Evolutionary conservation across 2,113 vertebrate genomes (phyloP), one percentile per base, ranked within the genome.

Genomic region (Saccopteryx leptura): DNA sequence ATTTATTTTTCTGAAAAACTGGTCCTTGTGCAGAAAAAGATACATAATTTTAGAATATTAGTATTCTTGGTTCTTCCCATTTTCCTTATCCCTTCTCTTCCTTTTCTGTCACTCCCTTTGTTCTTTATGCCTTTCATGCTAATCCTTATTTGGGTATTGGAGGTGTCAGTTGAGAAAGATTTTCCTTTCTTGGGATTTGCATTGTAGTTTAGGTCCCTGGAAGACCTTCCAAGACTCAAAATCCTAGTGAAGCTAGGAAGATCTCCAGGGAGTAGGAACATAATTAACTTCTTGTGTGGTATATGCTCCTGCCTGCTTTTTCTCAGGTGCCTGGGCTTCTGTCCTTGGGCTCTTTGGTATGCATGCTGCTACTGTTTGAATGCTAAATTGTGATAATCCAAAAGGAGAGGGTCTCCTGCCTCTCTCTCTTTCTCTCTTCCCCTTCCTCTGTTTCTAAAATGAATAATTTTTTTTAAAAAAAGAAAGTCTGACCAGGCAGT

Each of bases 141-240:
- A 83, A 94, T 96, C 68, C 9, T 60, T 95, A 7, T 86, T 91
- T 96, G 48, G 24, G 31, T 93, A 89, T 83, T 97, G 92, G 50
- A 93, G n/a, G 46, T 96, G 17, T 85, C 50, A 71, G 33, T 71
- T 96, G 88, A 92, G 56, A 78, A 88, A 39, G 89, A 74, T 58
- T 88, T 89, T 88, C 33, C n/a, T 88, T 91, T 97, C 79, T 94
- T 79, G 15, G 48, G 46, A 93, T 96, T 96, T 95, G 33, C 23
- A 69, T 91, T 86, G 4, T 95, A 84, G 68, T 21, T n/a, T 19
- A 90, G 82, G 52, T 17, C 65, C 33, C 39, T 84, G 10, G 58
- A 93, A 91, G 14, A 60, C 33, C 60, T 95, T 94, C 8, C 7
- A 91, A 93, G 78, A 92, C 75, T 94, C 60, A 65, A 92, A 88